Evolutionary conservation across 2,888 invertebrate genomes (phyloP).

Genomic region (Endomychus coccineus): DNA sequence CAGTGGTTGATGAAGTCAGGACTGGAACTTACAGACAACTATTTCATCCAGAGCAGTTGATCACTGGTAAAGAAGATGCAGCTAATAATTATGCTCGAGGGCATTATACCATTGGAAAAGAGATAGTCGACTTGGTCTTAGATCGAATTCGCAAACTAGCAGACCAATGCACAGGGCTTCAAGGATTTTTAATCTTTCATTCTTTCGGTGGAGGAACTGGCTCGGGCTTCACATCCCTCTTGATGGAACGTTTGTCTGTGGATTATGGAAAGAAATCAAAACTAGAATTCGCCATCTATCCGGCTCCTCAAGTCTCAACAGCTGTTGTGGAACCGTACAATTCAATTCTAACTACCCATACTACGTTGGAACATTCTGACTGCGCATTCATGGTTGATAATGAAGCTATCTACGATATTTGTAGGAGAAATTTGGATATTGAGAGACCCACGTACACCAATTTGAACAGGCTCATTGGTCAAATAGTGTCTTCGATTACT

Average conservation of each 20-base stretch:
- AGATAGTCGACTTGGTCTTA: constrained; percentile 83
- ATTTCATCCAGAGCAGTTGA: constrained; percentile 95
- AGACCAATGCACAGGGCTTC: constrained; percentile 87
- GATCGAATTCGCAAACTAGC: constrained; percentile 52
- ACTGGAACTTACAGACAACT: constrained; percentile 92
- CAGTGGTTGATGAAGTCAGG: constrained; percentile 90
- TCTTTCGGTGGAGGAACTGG: constrained; percentile 92
- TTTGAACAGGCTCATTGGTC: constrained; percentile 90
- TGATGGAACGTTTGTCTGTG: constrained; percentile 93
- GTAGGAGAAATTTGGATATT: constrained; percentile 90
- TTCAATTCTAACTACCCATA: constrained; percentile 93
- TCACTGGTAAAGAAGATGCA: constrained; percentile 95
- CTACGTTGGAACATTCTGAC: constrained; percentile 89
- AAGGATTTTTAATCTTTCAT: constrained; percentile 94
- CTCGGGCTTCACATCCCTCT: constrained; percentile 91
- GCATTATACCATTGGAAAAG: constrained; percentile 95
- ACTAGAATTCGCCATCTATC: constrained; percentile 93
- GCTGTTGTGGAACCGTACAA: constrained; percentile 97
- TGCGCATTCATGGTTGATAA: constrained; percentile 96
- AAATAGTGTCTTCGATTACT: constrained; percentile 89
- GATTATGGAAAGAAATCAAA: constrained; percentile 97
- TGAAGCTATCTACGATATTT: constrained; percentile 86
- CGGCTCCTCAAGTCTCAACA: constrained; percentile 85
- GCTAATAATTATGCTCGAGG: constrained; percentile 97
- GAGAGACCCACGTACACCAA: constrained; percentile 96